These are phyloP conservation scores for Elysia crispata DNA, from an alignment of 2,888 invertebrate genomes.

Conservation along the genomic window DNA sequence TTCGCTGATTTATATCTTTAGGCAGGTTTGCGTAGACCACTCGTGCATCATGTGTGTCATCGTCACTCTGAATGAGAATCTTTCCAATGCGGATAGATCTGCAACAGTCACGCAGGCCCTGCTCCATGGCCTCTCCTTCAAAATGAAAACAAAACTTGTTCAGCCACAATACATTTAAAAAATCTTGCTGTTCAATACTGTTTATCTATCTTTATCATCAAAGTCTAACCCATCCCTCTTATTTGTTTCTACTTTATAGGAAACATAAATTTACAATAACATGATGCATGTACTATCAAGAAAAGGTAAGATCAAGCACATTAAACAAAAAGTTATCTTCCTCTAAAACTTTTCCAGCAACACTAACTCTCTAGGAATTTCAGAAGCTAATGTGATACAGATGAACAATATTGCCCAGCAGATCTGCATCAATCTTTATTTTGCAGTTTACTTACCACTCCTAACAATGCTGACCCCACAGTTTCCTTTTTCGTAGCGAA, in stretches of 20 bases:
- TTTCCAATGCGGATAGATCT: slow-evolving; percentile 98
- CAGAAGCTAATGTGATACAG: too few relatives aligned
- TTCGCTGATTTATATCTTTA: slow-evolving; percentile 92
- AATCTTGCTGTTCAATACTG: not conserved
- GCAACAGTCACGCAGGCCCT: slow-evolving; percentile 91
- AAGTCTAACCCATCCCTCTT: too few relatives aligned
- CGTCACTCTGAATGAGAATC: slow-evolving; percentile 97
- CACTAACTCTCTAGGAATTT: too few relatives aligned
- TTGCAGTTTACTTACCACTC: slow-evolving; percentile 75
- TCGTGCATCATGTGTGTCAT: slow-evolving; percentile 95
- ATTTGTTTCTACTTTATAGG: not conserved
- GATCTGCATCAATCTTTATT: too few relatives aligned
- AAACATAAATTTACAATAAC: too few relatives aligned
- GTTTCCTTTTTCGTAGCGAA: slow-evolving; percentile 97
- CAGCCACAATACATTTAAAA: not conserved
- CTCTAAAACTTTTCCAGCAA: too few relatives aligned
- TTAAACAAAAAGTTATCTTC: too few relatives aligned
- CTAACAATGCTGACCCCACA: slow-evolving; percentile 98
- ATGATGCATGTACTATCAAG: too few relatives aligned
- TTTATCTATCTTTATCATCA: not conserved
- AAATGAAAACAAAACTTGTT: slow-evolving; percentile 5
- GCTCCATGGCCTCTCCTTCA: slow-evolving; percentile 92
- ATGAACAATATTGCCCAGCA: too few relatives aligned
- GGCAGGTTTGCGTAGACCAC: slow-evolving; percentile 98
- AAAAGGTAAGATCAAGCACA: too few relatives aligned